A percentile compares a stretch with the other conserved stretches of the same genome.
phyloP scores from a whole-genome alignment of 1,140 invertebrate genomes.

The Dendrolimus kikuchii region DNA sequence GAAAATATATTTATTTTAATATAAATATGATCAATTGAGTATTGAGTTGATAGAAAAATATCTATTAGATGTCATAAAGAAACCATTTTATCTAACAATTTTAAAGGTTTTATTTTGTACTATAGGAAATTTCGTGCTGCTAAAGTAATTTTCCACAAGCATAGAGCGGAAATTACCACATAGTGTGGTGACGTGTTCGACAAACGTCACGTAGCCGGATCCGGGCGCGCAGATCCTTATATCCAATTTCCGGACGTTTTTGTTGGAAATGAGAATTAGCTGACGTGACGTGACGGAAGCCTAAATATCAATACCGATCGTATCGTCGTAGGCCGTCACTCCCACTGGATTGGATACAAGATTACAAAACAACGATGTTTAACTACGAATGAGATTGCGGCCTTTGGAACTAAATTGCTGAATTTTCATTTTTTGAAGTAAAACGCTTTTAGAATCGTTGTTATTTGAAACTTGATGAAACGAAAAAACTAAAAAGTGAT shows the following conservation, averaged over 20 bases:
- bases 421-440: too few species aligned
- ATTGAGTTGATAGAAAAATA: too few species aligned
- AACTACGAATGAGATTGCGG: too few species aligned
- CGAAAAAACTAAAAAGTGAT: too few species aligned
- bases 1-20: too few species aligned
- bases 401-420: too few species aligned
- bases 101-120: conserved; percentile 43
- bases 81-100: conserved; percentile 22
- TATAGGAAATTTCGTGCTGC: conserved; percentile 66
- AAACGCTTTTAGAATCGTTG: too few species aligned
- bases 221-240: conserved; percentile 67
- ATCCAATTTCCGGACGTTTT: conserved; percentile 71
- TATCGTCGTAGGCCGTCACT: conserved; percentile 17
- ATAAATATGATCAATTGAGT: too few species aligned
- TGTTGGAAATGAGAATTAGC: conserved; percentile 69
- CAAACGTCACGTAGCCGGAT: conserved; percentile 70
- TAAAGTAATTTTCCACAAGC: conserved; percentile 70
- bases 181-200: conserved; percentile 71
- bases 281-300: conserved; percentile 61
- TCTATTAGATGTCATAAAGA: too few species aligned
- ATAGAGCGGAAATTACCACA: conserved; percentile 69
- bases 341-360: background rate
- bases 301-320: conserved; percentile 48
- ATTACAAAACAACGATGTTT: background rate
- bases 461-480: too few species aligned